A percentile compares a stretch with the other conserved stretches of the same genome.
Evolutionary conservation across 2,888 invertebrate genomes (phyloP).

Genomic region (Leptinotarsa peninsularis): DNA sequence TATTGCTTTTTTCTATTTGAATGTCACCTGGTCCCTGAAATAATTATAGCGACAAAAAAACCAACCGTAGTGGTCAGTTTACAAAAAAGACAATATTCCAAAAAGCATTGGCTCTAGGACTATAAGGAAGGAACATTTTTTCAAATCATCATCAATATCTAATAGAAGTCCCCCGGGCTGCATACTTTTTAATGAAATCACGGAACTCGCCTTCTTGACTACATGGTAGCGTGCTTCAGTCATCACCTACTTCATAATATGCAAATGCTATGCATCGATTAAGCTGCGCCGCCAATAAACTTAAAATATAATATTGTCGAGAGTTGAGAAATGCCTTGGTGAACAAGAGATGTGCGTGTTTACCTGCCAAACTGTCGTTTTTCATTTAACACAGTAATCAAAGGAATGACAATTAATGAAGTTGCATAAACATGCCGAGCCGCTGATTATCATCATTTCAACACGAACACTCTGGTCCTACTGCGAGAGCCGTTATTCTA

Average conservation of each 20-base stretch:
- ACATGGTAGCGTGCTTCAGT: constrained; percentile 34
- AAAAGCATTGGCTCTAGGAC: neutral
- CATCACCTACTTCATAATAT: constrained; percentile 38
- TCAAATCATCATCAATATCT: constrained; percentile 12
- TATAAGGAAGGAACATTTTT: neutral
- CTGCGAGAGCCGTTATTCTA: constrained; percentile 29
- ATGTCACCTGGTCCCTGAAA: too few species aligned
- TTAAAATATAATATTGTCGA: constrained; percentile 30
- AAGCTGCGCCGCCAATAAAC: constrained; percentile 33
- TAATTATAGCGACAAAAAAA: too few species aligned
- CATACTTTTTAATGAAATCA: constrained; percentile 20
- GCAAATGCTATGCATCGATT: constrained; percentile 38
- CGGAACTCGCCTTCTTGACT: constrained; percentile 23
- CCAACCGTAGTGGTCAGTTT: too few species aligned
- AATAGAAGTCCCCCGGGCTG: neutral
- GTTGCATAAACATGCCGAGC: constrained; percentile 41
- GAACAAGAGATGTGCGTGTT: constrained; percentile 34
- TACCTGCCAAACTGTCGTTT: constrained; percentile 37
- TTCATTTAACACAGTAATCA: constrained; percentile 39
- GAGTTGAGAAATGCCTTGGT: constrained; percentile 20
- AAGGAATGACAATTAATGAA: constrained; percentile 43
- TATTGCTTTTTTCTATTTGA: too few species aligned
- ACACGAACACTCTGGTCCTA: constrained; percentile 31
- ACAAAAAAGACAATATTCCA: too few species aligned
- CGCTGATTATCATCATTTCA: constrained; percentile 34